Evolutionary conservation across 2,113 vertebrate species (phyloP).

Genomic region (Amphilophus citrinellus): DNA sequence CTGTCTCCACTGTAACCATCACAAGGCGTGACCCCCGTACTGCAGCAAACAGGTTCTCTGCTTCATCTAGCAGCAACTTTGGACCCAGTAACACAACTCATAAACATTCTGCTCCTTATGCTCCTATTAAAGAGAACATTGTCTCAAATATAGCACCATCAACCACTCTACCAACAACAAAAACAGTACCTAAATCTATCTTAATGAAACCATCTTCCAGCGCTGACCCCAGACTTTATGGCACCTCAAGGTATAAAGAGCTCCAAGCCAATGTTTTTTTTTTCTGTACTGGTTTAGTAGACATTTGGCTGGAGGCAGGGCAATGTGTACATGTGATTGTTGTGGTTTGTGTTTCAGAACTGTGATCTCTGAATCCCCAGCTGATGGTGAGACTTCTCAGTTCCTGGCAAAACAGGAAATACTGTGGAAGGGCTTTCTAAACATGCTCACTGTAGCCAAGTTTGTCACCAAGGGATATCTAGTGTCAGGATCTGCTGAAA

Average conservation of each 20-base stretch:
- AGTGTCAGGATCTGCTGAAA: conserved; percentile 92
- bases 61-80: conserved; percentile 30
- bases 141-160: conserved; percentile 37
- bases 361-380: conserved; percentile 77
- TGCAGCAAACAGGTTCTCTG: conserved; percentile 47
- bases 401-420: conserved; percentile 91
- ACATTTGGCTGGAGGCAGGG: neutral
- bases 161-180: conserved; percentile 45
- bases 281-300: neutral
- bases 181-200: conserved; percentile 89
- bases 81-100: conserved; percentile 30
- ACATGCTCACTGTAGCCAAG: conserved; percentile 97
- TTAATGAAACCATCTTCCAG: conserved; percentile 88
- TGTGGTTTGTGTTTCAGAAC: conserved; percentile 70
- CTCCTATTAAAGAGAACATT: conserved; percentile 52
- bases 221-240: conserved; percentile 83
- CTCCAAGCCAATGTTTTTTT: neutral
- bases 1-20: conserved; percentile 84
- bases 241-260: conserved; percentile 81
- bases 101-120: conserved; percentile 31
- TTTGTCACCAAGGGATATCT: conserved; percentile 96
- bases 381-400: conserved; percentile 85
- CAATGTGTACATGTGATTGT: neutral
- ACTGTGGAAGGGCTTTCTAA: conserved; percentile 97
- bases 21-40: conserved; percentile 92